A percentile compares a stretch with the other conserved stretches of the same genome.
Evolutionary conservation across 2,888 invertebrate species (phyloP).

Genomic region (Amblyjoppa proteus): DNA sequence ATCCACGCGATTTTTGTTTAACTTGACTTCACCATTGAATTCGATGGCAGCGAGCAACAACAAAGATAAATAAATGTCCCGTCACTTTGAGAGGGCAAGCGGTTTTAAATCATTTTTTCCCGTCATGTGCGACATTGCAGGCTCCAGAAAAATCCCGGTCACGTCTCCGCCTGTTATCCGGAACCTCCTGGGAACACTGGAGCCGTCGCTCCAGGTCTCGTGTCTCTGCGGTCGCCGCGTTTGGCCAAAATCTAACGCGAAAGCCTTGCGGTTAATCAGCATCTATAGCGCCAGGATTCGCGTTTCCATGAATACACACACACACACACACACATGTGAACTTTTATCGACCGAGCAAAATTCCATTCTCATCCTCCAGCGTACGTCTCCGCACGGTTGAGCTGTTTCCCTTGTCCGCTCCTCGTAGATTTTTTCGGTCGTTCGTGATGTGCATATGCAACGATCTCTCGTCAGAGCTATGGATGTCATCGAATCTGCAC

Average conservation of each 20-base stretch:
- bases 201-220: constrained; percentile 15
- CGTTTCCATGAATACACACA: constrained; percentile 2
- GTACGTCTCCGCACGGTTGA: neutral
- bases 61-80: neutral
- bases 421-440: constrained; percentile 45
- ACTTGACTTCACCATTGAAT: too few species aligned
- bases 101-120: neutral
- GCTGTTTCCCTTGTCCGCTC: constrained; percentile 3
- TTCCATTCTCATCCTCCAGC: constrained; percentile 2
- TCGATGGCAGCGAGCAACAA: neutral
- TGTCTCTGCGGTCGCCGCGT: constrained; percentile 41
- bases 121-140: neutral
- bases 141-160: neutral
- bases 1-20: too few species aligned
- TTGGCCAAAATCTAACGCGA: constrained; percentile 45
- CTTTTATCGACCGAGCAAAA: constrained; percentile 7
- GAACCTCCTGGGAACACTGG: constrained; percentile 3
- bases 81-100: neutral
- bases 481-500: constrained; percentile 42
- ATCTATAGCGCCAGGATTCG: constrained; percentile 29
- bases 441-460: constrained; percentile 33
- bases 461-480: constrained; percentile 14
- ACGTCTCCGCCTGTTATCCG: neutral
- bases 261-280: constrained; percentile 46
- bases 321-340: neutral